phyloP scores from a whole-genome alignment of 2,797 vertebrate species.

The Chaunax sp. region DNA sequence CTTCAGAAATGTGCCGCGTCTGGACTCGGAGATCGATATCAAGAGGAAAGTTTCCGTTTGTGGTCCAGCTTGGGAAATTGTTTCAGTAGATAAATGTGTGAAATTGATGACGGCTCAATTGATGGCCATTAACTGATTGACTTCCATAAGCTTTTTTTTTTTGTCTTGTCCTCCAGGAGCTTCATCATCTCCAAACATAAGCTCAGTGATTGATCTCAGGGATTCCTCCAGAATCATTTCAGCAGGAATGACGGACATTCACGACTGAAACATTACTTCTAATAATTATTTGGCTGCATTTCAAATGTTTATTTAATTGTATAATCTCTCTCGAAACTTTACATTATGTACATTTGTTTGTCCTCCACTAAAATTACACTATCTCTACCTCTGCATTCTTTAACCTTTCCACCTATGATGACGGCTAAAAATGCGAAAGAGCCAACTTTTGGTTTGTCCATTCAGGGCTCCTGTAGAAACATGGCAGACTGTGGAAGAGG shows the following conservation, averaged over 20 bases:
- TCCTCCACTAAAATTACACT: too few species aligned
- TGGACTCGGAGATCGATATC: conserved; percentile 48
- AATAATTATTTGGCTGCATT: too few species aligned
- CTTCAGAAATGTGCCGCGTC: conserved; percentile 26
- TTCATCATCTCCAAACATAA: conserved; percentile 11
- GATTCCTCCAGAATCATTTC: not conserved
- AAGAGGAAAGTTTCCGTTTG: conserved; percentile 30
- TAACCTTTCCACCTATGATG: too few species aligned
- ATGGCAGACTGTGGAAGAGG: too few species aligned
- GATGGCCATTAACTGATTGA: conserved; percentile 30
- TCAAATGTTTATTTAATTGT: too few species aligned
- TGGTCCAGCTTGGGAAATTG: conserved; percentile 51
- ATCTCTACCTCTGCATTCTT: too few species aligned
- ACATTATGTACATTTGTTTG: too few species aligned
- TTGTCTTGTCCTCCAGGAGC: not conserved
- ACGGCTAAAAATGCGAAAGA: too few species aligned
- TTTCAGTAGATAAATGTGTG: conserved; percentile 31
- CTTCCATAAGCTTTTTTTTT: conserved; percentile 10
- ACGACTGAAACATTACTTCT: too few species aligned
- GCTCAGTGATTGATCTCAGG: not conserved
- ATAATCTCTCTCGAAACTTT: too few species aligned
- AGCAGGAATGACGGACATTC: not conserved
- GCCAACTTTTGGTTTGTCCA: too few species aligned
- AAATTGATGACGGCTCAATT: conserved; percentile 40
- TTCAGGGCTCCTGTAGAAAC: too few species aligned